These are phyloP conservation scores for Sclerurus mexicanus DNA, from an alignment of 2,113 vertebrate genomes.

Conservation along the genomic window DNA sequence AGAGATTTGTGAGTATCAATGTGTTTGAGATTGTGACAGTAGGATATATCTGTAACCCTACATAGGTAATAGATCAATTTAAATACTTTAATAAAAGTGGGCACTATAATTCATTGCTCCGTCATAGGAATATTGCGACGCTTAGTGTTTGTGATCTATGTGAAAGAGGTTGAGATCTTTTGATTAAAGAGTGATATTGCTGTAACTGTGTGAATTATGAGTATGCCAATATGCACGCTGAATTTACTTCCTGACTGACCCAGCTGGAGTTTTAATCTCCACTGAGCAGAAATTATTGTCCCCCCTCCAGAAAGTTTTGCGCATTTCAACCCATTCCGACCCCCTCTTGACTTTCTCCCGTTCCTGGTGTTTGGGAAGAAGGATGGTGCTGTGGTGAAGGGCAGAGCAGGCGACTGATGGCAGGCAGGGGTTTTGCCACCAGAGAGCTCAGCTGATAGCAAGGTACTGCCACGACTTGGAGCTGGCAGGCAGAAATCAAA, in stretches of 20 bases:
- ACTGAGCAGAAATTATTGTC: fast-evolving
- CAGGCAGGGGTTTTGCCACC: background rate
- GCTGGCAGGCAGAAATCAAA: slow-evolving; percentile 69
- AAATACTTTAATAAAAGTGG: slow-evolving; percentile 35
- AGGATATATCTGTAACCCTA: slow-evolving; percentile 11
- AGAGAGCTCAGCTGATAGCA: background rate
- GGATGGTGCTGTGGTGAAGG: background rate
- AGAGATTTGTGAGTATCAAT: slow-evolving; percentile 28
- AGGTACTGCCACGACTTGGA: slow-evolving; percentile 25
- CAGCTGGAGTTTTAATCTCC: background rate
- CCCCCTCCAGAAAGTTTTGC: background rate
- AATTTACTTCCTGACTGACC: background rate
- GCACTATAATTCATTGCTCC: background rate
- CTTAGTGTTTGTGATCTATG: slow-evolving; percentile 24
- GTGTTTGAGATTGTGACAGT: background rate
- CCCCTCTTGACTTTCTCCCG: fast-evolving
- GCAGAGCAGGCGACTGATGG: background rate
- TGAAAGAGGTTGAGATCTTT: slow-evolving; percentile 28
- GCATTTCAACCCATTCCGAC: fast-evolving
- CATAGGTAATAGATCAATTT: slow-evolving; percentile 36
- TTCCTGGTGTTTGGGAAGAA: background rate
- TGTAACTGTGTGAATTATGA: background rate
- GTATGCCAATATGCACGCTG: background rate
- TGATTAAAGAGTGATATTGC: slow-evolving; percentile 43
- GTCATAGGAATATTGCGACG: background rate